phyloP scores from a whole-genome alignment of 1,140 invertebrate species.

The Caenorhabditis tropicalis region DNA sequence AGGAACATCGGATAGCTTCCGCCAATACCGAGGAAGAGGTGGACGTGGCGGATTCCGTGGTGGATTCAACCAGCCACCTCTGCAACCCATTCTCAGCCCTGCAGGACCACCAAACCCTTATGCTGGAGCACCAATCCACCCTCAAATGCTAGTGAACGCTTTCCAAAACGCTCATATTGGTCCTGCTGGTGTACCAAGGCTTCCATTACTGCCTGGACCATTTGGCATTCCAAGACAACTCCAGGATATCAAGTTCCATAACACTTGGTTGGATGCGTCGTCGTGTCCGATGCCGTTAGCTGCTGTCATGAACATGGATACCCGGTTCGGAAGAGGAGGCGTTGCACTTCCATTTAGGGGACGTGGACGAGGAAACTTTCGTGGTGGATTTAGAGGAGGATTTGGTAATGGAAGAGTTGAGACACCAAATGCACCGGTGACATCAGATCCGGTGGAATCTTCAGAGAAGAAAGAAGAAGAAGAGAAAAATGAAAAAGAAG shows the following conservation, averaged over 20 bases:
- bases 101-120: neutral
- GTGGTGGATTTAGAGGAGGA: neutral
- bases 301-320: constrained; percentile 5
- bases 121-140: neutral
- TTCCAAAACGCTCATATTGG: constrained; percentile 2
- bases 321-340: neutral
- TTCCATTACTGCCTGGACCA: neutral
- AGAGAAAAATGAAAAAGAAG: neutral
- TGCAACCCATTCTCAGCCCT: no score
- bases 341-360: neutral
- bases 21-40: neutral
- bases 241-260: constrained; percentile 20
- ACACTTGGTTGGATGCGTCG: neutral
- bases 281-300: neutral
- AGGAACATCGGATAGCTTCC: neutral
- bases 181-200: neutral
- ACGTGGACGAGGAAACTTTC: neutral
- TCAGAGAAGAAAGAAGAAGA: no score
- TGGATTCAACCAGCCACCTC: neutral
- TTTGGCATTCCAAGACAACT: neutral
- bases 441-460: no score
- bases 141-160: neutral
- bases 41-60: constrained; percentile 1
- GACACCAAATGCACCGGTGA: no score
- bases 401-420: neutral